phyloP scores from a whole-genome alignment of 2,113 vertebrate species.

The Caloenas nicobarica region DNA sequence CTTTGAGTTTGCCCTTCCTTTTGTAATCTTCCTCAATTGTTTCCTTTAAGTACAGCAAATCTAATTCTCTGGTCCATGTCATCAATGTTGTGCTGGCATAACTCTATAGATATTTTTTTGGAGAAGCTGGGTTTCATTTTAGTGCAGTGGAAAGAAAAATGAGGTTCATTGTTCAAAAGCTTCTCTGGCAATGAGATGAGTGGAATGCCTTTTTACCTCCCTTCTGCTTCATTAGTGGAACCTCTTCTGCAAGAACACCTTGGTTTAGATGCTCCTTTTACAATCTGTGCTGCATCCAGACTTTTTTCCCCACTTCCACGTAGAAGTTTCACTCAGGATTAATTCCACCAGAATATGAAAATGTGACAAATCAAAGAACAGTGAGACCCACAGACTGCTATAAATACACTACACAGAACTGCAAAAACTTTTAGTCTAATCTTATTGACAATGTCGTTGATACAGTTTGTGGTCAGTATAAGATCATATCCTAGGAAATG shows the following conservation, averaged over 20 bases:
- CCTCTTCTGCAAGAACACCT: neutral
- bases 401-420: neutral
- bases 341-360: neutral
- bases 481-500: neutral
- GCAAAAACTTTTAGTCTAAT: neutral
- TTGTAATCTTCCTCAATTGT: constrained; percentile 29
- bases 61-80: constrained; percentile 2
- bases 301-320: neutral
- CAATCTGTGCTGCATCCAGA: neutral
- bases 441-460: neutral
- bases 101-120: neutral
- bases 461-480: neutral
- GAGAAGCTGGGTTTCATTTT: neutral
- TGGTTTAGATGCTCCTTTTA: neutral
- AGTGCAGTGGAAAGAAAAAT: neutral
- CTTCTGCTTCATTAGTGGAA: neutral
- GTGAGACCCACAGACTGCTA: neutral
- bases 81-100: neutral
- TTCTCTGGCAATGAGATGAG: neutral
- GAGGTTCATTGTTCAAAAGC: neutral
- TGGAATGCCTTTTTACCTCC: neutral
- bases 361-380: neutral
- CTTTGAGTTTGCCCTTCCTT: constrained; percentile 42
- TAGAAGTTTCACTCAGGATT: neutral
- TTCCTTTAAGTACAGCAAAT: constrained; percentile 28